Conservation (phyloP, 1,140 invertebrate genomes). For the Dreissena polymorpha region DNA sequence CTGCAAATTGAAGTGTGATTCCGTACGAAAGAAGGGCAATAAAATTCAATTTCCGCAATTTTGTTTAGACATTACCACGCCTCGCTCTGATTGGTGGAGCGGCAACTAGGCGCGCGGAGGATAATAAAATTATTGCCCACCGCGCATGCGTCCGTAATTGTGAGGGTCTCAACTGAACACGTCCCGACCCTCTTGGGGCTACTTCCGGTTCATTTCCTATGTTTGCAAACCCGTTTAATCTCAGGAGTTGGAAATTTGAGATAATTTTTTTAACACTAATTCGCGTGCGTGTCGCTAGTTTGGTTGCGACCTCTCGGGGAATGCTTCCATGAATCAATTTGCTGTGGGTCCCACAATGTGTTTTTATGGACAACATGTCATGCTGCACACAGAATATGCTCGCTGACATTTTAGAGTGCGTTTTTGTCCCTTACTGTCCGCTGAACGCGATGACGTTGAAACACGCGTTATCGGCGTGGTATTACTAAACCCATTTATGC, state of each 20-base stretch:
- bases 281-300: constrained; percentile 46
- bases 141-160: constrained; percentile 48
- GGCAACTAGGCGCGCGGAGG: constrained; percentile 29
- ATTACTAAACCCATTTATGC: too few relatives aligned
- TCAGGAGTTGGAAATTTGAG: constrained; percentile 54
- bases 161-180: constrained; percentile 44
- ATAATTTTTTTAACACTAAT: constrained; percentile 56
- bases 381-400: too few relatives aligned
- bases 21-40: constrained; percentile 50
- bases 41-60: constrained; percentile 57
- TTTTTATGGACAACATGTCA: too few relatives aligned
- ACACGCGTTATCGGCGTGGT: too few relatives aligned
- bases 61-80: constrained; percentile 55
- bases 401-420: too few relatives aligned
- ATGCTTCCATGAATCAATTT: constrained; percentile 43
- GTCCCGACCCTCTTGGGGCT: constrained; percentile 37
- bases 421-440: too few relatives aligned
- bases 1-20: constrained; percentile 53
- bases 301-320: constrained; percentile 23
- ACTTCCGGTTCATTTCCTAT: constrained; percentile 55
- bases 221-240: constrained; percentile 56
- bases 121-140: constrained; percentile 52
- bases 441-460: too few relatives aligned
- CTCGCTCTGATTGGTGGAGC: constrained; percentile 50
- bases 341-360: constrained; percentile 11